A percentile compares a stretch with the other conserved stretches of the same genome.
These are phyloP conservation scores for Polyommatus iphigenia DNA, from an alignment of 2,888 invertebrate species.

Conservation along the genomic window DNA sequence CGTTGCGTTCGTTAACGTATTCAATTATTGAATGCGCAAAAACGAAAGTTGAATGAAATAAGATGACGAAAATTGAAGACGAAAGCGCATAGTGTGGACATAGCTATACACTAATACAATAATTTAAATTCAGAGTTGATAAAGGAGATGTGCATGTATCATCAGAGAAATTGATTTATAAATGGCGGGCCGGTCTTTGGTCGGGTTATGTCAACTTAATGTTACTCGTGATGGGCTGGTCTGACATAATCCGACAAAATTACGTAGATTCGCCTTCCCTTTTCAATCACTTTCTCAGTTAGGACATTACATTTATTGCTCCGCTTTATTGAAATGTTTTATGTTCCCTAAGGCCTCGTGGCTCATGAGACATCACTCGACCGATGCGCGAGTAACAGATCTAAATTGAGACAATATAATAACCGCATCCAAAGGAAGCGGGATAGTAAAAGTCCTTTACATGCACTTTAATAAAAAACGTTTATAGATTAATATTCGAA, in stretches of 20 bases:
- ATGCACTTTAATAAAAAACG: constrained; percentile 47
- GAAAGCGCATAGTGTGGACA: too few species aligned
- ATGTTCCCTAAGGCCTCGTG: neutral
- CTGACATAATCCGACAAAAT: neutral
- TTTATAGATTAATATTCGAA: constrained; percentile 58
- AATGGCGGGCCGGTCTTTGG: neutral
- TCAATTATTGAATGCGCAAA: too few species aligned
- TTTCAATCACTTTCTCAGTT: neutral
- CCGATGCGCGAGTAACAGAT: neutral
- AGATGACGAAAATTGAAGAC: too few species aligned
- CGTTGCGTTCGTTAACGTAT: too few species aligned
- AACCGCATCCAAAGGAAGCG: constrained; percentile 45
- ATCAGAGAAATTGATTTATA: neutral
- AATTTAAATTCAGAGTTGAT: neutral
- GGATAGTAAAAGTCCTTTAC: constrained; percentile 24
- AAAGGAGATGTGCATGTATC: neutral
- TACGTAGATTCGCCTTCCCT: neutral
- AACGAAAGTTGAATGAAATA: too few species aligned
- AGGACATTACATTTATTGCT: neutral
- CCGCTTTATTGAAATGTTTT: neutral
- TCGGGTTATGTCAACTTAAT: neutral
- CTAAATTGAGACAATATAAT: constrained; percentile 19
- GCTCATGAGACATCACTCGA: neutral
- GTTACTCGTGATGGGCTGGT: neutral
- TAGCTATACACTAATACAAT: neutral